Conservation (phyloP, 2,113 vertebrate species). For the Hoplias malabaricus region DNA sequence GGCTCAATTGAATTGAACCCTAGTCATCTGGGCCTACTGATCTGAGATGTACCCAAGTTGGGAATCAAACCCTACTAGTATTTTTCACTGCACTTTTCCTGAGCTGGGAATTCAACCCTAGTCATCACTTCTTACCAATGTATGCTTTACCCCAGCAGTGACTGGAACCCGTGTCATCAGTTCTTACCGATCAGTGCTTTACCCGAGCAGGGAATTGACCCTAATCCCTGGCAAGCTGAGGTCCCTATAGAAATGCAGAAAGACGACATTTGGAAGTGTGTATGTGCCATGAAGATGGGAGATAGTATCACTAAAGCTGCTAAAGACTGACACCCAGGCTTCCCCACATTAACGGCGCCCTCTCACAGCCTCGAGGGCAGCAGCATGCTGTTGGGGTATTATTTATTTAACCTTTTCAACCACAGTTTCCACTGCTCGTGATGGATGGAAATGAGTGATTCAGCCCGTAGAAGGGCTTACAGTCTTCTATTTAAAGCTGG, state of each 20-base stretch:
- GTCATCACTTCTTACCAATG: no score
- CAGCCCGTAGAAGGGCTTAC: not conserved
- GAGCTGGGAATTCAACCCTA: no score
- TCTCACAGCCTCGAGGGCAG: conserved; percentile 8
- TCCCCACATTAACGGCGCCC: not conserved
- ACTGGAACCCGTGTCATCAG: no score
- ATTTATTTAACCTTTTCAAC: conserved; percentile 64
- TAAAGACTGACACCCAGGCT: not conserved
- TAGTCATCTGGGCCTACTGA: no score
- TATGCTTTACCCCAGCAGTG: no score
- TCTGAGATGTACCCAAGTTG: no score
- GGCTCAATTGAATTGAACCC: no score
- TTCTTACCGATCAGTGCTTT: no score
- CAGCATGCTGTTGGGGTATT: conserved; percentile 59
- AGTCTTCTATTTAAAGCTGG: conserved; percentile 26
- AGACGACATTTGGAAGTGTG: conserved; percentile 27
- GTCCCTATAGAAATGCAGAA: not conserved
- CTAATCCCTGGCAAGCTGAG: not conserved
- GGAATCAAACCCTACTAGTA: no score
- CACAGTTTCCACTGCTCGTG: not conserved
- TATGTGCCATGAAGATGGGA: not conserved
- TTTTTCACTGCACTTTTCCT: no score
- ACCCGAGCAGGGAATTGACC: no score
- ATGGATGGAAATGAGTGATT: not conserved
- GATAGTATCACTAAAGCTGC: not conserved